These are phyloP conservation scores for Oikopleura albicans DNA, from an alignment of 23 tunicate species.

Conservation along the genomic window DNA sequence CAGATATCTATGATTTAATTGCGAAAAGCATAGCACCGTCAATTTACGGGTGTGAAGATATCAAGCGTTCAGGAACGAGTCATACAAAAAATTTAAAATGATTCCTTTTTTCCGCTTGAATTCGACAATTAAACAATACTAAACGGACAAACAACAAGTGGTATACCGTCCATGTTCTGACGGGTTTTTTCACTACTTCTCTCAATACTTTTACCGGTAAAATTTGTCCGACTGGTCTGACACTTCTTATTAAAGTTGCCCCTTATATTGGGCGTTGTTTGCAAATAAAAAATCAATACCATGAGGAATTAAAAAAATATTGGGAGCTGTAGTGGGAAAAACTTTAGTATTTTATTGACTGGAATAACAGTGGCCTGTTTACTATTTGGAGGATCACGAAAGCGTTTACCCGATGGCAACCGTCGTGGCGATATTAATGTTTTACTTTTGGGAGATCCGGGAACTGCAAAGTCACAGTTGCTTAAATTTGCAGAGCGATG, in stretches of 20 bases:
- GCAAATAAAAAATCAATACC: no score
- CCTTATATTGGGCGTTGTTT: no score
- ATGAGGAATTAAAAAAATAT: no score
- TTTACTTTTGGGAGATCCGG: constrained; percentile 81
- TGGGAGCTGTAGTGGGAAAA: no score
- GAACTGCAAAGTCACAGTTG: constrained; percentile 93
- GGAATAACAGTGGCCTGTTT: constrained; percentile 63
- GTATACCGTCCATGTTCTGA: no score
- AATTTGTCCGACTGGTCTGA: no score
- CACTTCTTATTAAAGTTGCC: no score
- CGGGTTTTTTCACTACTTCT: no score
- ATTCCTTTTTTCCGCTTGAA: neutral
- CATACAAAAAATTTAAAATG: neutral
- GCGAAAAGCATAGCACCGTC: constrained; percentile 90
- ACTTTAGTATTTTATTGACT: no score
- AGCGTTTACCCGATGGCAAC: constrained; percentile 85
- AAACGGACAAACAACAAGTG: neutral
- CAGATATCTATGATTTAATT: constrained; percentile 57
- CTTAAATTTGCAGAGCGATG: constrained; percentile 88
- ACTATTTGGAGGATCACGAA: constrained; percentile 92
- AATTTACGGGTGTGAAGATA: constrained; percentile 65
- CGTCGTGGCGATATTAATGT: constrained; percentile 85
- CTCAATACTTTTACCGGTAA: no score
- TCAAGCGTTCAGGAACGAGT: neutral
- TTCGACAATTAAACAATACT: neutral